These are phyloP conservation scores for Poeciliopsis paucimaculata DNA, from an alignment of 2,797 vertebrate species.

Conservation along the genomic window DNA sequence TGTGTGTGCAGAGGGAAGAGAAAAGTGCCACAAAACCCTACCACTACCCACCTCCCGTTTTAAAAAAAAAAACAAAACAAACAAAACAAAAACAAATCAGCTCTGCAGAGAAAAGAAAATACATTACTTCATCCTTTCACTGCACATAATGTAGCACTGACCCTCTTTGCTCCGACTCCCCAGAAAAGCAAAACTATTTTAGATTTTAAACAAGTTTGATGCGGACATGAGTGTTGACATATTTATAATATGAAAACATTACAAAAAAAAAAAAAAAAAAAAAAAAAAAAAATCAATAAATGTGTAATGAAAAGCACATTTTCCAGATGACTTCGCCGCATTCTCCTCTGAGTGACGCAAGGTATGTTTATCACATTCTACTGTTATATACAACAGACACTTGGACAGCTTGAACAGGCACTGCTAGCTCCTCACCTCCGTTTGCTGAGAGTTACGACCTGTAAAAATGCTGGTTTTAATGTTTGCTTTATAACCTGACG, in stretches of 20 bases:
- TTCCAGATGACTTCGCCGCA: conserved; percentile 87
- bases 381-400: conserved; percentile 91
- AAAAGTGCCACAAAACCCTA: conserved; percentile 96
- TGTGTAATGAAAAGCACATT: conserved; percentile 67
- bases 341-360: conserved; percentile 82
- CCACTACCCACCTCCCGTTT: conserved; percentile 81
- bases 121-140: conserved; percentile 88
- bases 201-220: conserved; percentile 84
- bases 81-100: conserved; percentile 81
- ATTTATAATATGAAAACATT: conserved; percentile 87
- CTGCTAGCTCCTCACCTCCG: conserved; percentile 85
- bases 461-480: conserved; percentile 87
- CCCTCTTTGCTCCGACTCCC: conserved; percentile 10
- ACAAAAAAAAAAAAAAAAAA: conserved; percentile 52
- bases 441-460: conserved; percentile 82
- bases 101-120: conserved; percentile 89
- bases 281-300: conserved; percentile 43
- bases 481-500: conserved; percentile 87
- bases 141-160: conserved; percentile 87
- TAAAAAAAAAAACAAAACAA: conserved; percentile 74
- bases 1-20: conserved; percentile 85
- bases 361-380: conserved; percentile 88
- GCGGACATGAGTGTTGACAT: conserved; percentile 84
- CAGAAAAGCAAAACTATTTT: conserved; percentile 31
- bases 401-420: conserved; percentile 97